These are phyloP conservation scores for Pseudachorutes palmiensis DNA, from an alignment of 1,140 invertebrate species.

Conservation along the genomic window DNA sequence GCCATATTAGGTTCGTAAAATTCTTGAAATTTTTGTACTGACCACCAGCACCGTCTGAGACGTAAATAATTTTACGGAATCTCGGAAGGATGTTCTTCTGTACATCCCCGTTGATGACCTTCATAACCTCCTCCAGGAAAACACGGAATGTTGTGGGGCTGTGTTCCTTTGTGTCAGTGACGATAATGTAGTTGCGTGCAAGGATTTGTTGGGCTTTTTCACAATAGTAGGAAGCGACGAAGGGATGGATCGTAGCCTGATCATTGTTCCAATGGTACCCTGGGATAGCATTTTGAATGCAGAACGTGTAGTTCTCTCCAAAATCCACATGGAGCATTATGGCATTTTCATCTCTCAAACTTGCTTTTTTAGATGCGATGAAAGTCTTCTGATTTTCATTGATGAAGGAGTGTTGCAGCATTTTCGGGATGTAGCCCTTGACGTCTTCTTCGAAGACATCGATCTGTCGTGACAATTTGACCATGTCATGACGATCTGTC, in stretches of 20 bases:
- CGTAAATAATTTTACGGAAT: constrained; percentile 39
- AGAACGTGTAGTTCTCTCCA: constrained; percentile 36
- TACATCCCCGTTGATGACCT: constrained; percentile 7
- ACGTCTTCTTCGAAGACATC: background rate
- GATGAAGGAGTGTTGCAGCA: constrained; percentile 13
- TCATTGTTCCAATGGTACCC: constrained; percentile 34
- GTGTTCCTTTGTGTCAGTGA: constrained; percentile 16
- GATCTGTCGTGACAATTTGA: background rate
- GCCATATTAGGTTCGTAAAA: constrained; percentile 39
- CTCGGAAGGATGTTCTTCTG: constrained; percentile 21
- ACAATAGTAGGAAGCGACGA: constrained; percentile 27
- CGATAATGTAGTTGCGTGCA: background rate
- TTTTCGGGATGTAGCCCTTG: background rate
- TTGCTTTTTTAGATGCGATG: constrained; percentile 20
- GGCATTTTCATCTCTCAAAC: constrained; percentile 3
- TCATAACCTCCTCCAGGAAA: constrained; percentile 4
- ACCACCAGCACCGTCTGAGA: constrained; percentile 39
- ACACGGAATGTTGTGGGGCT: background rate
- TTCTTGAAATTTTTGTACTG: constrained; percentile 43
- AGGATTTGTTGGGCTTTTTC: background rate
- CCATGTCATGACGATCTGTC: background rate
- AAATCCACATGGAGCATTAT: constrained; percentile 29
- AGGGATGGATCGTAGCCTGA: constrained; percentile 37
- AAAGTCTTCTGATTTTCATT: constrained; percentile 11
- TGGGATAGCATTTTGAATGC: constrained; percentile 32